Evolutionary conservation across 2,888 invertebrate genomes (phyloP).

Genomic region (Agonopterix arenella): DNA sequence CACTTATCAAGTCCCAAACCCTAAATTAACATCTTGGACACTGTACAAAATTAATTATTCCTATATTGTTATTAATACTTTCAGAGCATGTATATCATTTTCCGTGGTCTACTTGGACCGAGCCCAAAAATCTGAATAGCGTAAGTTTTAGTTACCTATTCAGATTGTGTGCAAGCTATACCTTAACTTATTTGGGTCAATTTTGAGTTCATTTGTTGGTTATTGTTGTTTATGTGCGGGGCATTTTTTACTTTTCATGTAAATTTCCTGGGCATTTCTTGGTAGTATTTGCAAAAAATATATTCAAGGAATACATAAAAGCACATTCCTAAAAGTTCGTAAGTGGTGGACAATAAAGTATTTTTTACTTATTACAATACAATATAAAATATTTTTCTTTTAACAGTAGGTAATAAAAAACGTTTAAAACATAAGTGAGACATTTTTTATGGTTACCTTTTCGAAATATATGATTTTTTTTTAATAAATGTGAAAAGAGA

Average conservation of each 20-base stretch:
- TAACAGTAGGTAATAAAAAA: no score
- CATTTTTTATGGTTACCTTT: no score
- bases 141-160: conserved; percentile 23
- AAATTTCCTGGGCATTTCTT: background rate
- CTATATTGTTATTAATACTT: conserved; percentile 32
- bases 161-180: conserved; percentile 26
- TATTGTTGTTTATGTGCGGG: conserved; percentile 30
- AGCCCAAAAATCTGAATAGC: conserved; percentile 40
- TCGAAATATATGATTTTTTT: no score
- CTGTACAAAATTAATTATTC: conserved; percentile 11
- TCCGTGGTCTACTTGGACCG: conserved; percentile 32
- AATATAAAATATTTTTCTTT: no score
- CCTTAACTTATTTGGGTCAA: conserved; percentile 49
- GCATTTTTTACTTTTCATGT: conserved; percentile 1
- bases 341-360: no score
- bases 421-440: no score
- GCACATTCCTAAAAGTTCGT: no score
- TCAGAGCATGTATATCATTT: conserved; percentile 39
- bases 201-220: conserved; percentile 27
- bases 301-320: no score
- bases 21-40: background rate
- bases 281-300: no score
- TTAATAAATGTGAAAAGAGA: no score
- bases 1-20: background rate
- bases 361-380: no score